Evolutionary conservation across 2,797 vertebrate genomes (phyloP).

Genomic region (Antrozous pallidus): DNA sequence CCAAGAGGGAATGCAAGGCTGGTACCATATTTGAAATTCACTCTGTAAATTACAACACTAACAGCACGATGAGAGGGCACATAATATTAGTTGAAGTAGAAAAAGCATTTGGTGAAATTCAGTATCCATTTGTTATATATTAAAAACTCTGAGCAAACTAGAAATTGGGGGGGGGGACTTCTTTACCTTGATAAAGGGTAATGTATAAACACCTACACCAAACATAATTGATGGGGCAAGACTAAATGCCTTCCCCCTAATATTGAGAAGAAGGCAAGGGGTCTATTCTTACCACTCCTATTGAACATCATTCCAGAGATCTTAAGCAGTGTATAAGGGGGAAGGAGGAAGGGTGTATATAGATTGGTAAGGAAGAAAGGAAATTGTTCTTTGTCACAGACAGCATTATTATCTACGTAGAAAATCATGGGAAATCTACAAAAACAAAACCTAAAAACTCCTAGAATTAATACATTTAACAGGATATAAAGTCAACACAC

Average conservation of each 20-base stretch:
- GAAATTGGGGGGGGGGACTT: neutral
- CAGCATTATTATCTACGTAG: neutral
- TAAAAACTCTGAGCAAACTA: neutral
- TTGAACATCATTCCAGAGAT: neutral
- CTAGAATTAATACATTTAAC: neutral
- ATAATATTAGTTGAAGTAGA: neutral
- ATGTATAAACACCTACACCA: neutral
- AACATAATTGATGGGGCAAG: neutral
- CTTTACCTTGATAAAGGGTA: neutral
- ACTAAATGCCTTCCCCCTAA: neutral
- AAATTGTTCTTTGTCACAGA: neutral
- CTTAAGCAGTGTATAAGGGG: neutral
- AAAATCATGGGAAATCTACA: neutral
- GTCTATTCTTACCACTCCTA: neutral
- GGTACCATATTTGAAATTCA: neutral
- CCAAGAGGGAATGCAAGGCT: neutral
- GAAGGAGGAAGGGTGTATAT: neutral
- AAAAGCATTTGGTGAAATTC: slow-evolving; percentile 16
- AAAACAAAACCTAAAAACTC: neutral
- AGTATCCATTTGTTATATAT: neutral
- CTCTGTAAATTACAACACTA: neutral
- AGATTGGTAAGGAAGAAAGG: neutral
- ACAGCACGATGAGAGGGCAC: neutral
- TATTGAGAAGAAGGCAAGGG: neutral
- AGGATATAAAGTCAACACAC: neutral